Conservation (phyloP, 2,797 vertebrate genomes). For the Pseudomugil tenellus region DNA sequence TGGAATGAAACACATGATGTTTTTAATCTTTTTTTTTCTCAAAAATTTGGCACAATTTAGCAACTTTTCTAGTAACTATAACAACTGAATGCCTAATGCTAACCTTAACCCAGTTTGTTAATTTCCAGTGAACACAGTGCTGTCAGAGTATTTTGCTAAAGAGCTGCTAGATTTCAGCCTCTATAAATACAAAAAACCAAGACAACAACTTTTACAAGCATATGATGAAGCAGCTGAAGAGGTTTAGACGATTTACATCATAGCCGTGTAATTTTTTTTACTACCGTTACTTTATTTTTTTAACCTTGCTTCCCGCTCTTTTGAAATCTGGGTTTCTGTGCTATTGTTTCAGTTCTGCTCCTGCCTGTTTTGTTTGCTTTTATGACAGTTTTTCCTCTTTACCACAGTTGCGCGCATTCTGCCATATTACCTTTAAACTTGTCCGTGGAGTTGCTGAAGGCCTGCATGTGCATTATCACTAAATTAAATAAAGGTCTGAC, state of each 20-base stretch:
- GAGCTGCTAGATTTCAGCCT: neutral
- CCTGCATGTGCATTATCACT: neutral
- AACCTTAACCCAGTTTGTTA: too few relatives aligned
- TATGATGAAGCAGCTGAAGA: neutral
- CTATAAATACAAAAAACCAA: neutral
- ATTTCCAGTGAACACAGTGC: too few relatives aligned
- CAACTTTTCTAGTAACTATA: neutral
- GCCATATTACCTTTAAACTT: neutral
- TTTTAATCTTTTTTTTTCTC: neutral
- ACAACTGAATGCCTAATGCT: neutral
- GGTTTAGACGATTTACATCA: too few relatives aligned
- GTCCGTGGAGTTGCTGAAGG: neutral
- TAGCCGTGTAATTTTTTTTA: too few relatives aligned
- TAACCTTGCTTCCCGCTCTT: neutral
- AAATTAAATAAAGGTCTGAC: neutral
- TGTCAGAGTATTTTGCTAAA: too few relatives aligned
- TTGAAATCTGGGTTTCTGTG: neutral
- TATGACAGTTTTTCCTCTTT: neutral
- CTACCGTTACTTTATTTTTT: neutral
- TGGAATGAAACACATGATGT: neutral
- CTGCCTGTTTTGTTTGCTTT: neutral
- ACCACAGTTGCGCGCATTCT: neutral
- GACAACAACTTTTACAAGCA: too few relatives aligned
- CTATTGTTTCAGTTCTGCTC: neutral
- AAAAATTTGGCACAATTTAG: neutral